Percentiles rank a stretch among this genome's conserved stretches.
These are phyloP conservation scores for Abramis brama DNA, from an alignment of 2,113 vertebrate species.

Conservation along the genomic window DNA sequence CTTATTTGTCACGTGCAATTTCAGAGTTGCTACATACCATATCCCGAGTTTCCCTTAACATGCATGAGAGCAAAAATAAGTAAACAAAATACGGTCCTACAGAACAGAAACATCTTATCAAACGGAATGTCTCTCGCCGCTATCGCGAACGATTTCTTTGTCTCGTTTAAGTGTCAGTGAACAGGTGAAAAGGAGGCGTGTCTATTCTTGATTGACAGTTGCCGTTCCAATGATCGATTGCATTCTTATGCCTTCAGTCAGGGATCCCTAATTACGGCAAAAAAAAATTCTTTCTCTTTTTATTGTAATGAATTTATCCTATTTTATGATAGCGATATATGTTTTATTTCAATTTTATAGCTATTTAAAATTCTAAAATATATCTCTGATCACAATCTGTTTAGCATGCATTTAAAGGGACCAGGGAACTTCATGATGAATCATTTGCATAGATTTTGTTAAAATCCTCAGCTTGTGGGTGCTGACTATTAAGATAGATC, in stretches of 20 bases:
- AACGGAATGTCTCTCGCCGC: not conserved
- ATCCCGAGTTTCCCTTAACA: not conserved
- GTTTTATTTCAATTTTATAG: not conserved
- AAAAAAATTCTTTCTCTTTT: no score
- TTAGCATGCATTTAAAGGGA: not conserved
- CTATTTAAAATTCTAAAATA: not conserved
- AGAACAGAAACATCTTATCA: not conserved
- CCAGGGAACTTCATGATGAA: not conserved
- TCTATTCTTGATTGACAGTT: constrained; percentile 24
- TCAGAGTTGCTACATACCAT: constrained; percentile 35
- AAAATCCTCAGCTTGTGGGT: not conserved
- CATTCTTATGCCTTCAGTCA: not conserved
- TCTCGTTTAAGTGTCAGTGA: not conserved
- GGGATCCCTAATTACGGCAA: not conserved
- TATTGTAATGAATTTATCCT: not conserved
- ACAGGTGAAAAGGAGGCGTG: not conserved
- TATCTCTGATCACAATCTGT: not conserved
- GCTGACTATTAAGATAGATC: not conserved
- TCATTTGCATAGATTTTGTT: not conserved
- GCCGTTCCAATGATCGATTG: not conserved
- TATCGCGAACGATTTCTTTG: not conserved
- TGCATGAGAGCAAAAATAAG: not conserved
- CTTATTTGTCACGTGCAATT: not conserved
- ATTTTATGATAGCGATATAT: not conserved
- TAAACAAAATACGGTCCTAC: not conserved